These are phyloP conservation scores for Gobionotothen gibberifrons DNA, from an alignment of 2,797 vertebrate species.

Conservation along the genomic window DNA sequence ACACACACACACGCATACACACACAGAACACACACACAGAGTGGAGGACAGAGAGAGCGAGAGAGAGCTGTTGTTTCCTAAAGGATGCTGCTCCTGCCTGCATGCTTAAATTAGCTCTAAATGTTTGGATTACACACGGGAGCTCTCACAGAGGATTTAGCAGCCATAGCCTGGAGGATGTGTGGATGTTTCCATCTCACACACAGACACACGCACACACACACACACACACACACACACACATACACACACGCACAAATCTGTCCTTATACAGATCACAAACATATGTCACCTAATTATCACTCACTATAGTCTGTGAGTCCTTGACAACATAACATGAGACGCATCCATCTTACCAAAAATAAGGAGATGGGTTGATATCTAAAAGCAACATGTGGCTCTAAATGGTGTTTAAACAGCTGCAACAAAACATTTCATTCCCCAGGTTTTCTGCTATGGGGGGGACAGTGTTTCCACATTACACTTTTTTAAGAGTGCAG, in stretches of 20 bases:
- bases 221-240: slow-evolving; percentile 18
- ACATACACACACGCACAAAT: slow-evolving; percentile 17
- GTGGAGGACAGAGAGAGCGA: slow-evolving; percentile 24
- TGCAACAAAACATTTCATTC: slow-evolving; percentile 55
- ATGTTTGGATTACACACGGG: slow-evolving; percentile 87
- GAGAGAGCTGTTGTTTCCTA: slow-evolving; percentile 80
- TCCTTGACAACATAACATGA: slow-evolving; percentile 26
- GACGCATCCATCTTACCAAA: slow-evolving; percentile 26
- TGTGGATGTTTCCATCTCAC: slow-evolving; percentile 78
- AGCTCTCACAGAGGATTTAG: slow-evolving; percentile 85
- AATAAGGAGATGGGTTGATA: slow-evolving; percentile 11
- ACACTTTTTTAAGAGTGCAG: slow-evolving; percentile 64
- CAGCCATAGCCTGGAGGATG: slow-evolving; percentile 77
- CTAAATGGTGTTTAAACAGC: slow-evolving; percentile 31
- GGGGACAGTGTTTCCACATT: slow-evolving; percentile 41
- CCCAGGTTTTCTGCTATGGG: slow-evolving; percentile 40
- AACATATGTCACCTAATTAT: slow-evolving; percentile 61
- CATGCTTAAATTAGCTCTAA: slow-evolving; percentile 87
- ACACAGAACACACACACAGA: slow-evolving; percentile 29
- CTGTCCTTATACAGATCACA: slow-evolving; percentile 41
- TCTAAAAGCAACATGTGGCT: slow-evolving; percentile 35
- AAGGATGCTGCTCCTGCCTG: slow-evolving; percentile 84
- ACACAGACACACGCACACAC: slow-evolving; percentile 15
- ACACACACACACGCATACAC: slow-evolving; percentile 27
- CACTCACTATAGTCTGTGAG: slow-evolving; percentile 26